Evolutionary conservation across 2,113 vertebrate genomes (phyloP).

Genomic region (Prochilodus magdalenae): DNA sequence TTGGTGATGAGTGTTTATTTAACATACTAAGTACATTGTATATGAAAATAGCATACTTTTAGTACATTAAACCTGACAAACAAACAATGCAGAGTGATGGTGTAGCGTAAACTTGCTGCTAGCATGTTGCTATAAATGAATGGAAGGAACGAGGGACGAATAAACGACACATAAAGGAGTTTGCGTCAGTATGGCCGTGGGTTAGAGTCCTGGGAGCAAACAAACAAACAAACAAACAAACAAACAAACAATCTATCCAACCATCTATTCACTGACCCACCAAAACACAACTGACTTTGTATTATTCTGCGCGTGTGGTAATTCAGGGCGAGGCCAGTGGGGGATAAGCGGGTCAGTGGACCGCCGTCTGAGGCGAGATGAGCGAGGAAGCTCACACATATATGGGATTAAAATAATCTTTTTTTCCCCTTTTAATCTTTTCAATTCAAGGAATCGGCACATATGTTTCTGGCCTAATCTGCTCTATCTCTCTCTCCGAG

Average conservation of each 20-base stretch:
- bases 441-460: conserved; percentile 17
- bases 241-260: background rate
- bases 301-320: background rate
- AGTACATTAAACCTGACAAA: no score
- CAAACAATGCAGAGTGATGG: no score
- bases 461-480: conserved; percentile 39
- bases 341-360: background rate
- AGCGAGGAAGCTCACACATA: background rate
- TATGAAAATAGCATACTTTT: no score
- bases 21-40: no score
- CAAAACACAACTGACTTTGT: background rate
- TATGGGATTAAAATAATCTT: conserved; percentile 44
- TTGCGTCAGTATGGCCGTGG: no score
- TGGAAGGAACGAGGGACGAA: no score
- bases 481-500: background rate
- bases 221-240: no score
- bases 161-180: no score
- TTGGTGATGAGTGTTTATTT: no score
- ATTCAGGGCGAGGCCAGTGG: background rate
- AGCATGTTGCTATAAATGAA: no score
- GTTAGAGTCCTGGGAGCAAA: no score
- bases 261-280: background rate
- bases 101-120: no score
- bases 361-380: background rate
- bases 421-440: conserved; percentile 42